Percentiles rank a stretch among this genome's conserved stretches.
These are phyloP conservation scores for Platycheirus rosarum DNA, from an alignment of 2,888 invertebrate genomes.

Conservation along the genomic window DNA sequence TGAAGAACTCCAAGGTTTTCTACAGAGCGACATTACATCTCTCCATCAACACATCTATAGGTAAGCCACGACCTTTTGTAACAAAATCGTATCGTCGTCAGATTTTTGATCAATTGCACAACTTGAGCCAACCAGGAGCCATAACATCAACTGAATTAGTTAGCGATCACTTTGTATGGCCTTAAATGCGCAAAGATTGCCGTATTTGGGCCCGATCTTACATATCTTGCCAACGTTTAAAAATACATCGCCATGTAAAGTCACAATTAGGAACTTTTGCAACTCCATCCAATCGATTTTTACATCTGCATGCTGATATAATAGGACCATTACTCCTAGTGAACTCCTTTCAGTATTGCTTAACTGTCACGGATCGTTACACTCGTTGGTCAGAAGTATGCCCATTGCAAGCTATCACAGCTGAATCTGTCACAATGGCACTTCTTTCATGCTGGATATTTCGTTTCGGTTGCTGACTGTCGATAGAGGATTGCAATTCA, in stretches of 20 bases:
- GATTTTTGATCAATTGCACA: too few species aligned
- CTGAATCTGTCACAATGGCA: not conserved
- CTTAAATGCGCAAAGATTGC: constrained; percentile 12
- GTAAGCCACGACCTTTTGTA: constrained; percentile 22
- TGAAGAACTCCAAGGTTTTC: not conserved
- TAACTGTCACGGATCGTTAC: constrained; percentile 3
- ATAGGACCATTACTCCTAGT: not conserved
- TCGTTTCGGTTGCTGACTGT: constrained; percentile 3
- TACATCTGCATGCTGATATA: too few species aligned
- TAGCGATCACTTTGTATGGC: too few species aligned
- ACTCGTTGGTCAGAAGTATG: too few species aligned
- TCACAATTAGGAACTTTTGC: too few species aligned
- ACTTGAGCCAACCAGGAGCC: too few species aligned
- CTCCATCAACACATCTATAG: not conserved
- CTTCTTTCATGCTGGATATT: constrained; percentile 1
- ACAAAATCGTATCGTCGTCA: too few species aligned
- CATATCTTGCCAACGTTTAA: constrained; percentile 6
- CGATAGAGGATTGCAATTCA: constrained; percentile 9
- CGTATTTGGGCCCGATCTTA: constrained; percentile 7
- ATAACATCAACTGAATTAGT: too few species aligned
- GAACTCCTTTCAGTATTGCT: not conserved
- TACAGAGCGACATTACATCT: not conserved
- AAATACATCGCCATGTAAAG: constrained; percentile 5
- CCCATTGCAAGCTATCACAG: not conserved
- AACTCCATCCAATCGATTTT: too few species aligned